These are phyloP conservation scores for Drosophila meridiana DNA, from an alignment of 2,888 invertebrate species.

Conservation along the genomic window DNA sequence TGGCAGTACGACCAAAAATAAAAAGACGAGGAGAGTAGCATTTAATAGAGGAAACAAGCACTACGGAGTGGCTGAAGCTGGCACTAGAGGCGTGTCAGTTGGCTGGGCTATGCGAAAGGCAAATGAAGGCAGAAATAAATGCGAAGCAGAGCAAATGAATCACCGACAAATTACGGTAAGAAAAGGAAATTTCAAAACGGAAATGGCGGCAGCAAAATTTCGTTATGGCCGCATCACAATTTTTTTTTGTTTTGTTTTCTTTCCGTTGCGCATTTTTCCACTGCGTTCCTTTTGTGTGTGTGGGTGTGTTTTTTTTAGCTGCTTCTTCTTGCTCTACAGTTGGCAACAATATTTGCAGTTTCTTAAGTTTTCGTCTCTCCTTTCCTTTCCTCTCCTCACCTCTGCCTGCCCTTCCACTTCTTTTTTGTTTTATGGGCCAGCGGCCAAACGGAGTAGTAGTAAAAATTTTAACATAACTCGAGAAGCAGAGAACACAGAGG, in stretches of 20 bases:
- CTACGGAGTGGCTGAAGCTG: constrained; percentile 19
- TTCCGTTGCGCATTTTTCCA: constrained; percentile 15
- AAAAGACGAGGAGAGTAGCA: constrained; percentile 49
- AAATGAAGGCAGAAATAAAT: constrained; percentile 36
- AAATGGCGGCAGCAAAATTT: constrained; percentile 70
- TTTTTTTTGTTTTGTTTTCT: constrained; percentile 14
- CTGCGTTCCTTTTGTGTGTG: constrained; percentile 14
- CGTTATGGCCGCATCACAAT: constrained; percentile 64
- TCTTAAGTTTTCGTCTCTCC: constrained; percentile 44
- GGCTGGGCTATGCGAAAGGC: constrained; percentile 28
- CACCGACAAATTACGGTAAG: constrained; percentile 76
- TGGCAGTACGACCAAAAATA: constrained; percentile 31
- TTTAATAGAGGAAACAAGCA: constrained; percentile 46
- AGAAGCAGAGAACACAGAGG: constrained; percentile 3
- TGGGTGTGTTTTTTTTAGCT: constrained; percentile 7
- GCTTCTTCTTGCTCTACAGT: constrained; percentile 16
- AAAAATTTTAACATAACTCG: constrained; percentile 71
- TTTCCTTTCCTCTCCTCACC: background rate
- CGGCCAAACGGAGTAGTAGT: constrained; percentile 57
- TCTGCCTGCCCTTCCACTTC: background rate
- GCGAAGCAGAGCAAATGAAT: constrained; percentile 64
- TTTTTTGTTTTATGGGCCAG: constrained; percentile 38
- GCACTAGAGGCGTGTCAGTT: constrained; percentile 1
- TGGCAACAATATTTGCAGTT: constrained; percentile 55
- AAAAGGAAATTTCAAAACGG: constrained; percentile 63